Percentiles rank a stretch among this genome's conserved stretches.
phyloP scores from a whole-genome alignment of 64 coral and sea anemone genomes.

The Dendronephthya gigantea region DNA sequence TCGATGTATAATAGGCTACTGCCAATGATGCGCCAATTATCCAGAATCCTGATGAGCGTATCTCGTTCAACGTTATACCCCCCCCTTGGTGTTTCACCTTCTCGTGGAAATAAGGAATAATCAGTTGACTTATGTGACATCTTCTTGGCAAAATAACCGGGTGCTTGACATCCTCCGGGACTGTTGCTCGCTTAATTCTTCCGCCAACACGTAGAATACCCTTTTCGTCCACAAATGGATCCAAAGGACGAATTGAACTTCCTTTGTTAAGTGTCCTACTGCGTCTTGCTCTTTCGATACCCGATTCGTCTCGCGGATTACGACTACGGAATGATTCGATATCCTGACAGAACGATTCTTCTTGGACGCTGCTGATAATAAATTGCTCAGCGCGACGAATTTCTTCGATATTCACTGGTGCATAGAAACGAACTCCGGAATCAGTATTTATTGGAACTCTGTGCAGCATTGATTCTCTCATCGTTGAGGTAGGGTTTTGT shows the following conservation, averaged over 20 bases:
- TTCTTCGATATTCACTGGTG: slow-evolving; percentile 16
- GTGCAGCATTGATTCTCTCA: background rate
- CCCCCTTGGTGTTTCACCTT: background rate
- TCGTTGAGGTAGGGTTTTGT: background rate
- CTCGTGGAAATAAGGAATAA: background rate
- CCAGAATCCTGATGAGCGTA: background rate
- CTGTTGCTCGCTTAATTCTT: background rate
- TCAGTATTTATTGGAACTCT: background rate
- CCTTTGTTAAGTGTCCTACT: background rate
- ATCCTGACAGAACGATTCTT: slow-evolving; percentile 22
- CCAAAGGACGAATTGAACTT: background rate
- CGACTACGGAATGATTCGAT: background rate
- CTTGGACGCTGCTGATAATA: slow-evolving; percentile 4
- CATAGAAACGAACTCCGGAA: background rate
- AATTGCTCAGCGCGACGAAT: background rate
- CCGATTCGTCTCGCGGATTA: background rate
- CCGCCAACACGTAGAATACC: background rate
- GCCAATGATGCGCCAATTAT: background rate
- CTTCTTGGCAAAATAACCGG: background rate
- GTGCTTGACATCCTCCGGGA: background rate
- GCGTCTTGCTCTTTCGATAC: background rate
- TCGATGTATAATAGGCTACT: background rate
- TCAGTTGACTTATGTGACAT: background rate
- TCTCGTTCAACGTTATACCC: background rate
- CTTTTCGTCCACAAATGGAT: background rate